Evolutionary conservation across 2,797 vertebrate species (phyloP), one percentile per base, ranked within the genome.

Genomic region (Sibirionetta formosa): DNA sequence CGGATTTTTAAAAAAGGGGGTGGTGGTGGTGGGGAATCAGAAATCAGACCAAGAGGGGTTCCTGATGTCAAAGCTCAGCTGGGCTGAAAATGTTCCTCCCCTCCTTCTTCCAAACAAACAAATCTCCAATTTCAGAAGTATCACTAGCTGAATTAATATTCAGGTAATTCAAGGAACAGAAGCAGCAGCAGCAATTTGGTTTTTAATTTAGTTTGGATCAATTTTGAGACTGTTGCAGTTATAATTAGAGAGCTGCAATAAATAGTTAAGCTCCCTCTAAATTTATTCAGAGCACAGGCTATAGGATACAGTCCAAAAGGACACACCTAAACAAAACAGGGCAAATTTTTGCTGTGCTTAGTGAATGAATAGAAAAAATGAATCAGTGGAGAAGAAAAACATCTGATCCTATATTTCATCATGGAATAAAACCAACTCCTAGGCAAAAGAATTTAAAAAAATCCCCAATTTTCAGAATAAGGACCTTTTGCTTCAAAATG

Each of bases 171-270:
- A 17, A 94, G 76, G 35, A 63, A 38, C 38, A 7, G 26, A 38
- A 84, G 68, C 65, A 96, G 60, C 68, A 85, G 66, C 76, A 93
- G 85, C 46, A 63, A 82, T 88, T 84, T 83, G 53, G 38, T 57
- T 66, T 95, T 93, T 90, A 93, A 94, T 95, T 76, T 72, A 70
- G 87, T 82, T 71, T 73, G 77, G 58, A 96, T 91, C 93, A 87
- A 46, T 91, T 88, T 72, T 17, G 53, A 95, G 69, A 73, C 40
- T 66, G 63, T 31, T 88, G 82, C 73, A 70, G 72, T 66, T 90
- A 29, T 46, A 97, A 95, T 86, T 84, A 94, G 66, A 84, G 35
- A 33, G 35, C 35, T 86, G 85, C 23, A 75, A 88, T 0, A 0
- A 94, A 90, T 80, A 56, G 73, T 69, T 75, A 88, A 84, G 58